These are phyloP conservation scores for Atopsyche davidsoni DNA, from an alignment of 1,140 invertebrate species.

Conservation along the genomic window DNA sequence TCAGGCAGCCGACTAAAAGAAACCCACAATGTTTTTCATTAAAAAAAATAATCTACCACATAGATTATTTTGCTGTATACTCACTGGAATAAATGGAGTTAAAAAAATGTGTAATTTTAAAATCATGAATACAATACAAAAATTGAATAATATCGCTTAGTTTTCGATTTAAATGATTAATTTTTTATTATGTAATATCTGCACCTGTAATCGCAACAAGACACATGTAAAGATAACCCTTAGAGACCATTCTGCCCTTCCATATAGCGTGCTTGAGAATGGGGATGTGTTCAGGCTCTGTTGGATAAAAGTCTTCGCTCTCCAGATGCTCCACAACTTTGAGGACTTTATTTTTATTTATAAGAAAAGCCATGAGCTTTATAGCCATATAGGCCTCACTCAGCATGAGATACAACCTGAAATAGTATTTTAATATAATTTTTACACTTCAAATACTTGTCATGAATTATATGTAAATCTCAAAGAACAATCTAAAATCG, in stretches of 20 bases:
- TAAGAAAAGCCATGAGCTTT: conserved; percentile 43
- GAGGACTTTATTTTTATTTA: conserved; percentile 41
- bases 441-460: neutral
- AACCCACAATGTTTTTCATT: neutral
- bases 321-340: conserved; percentile 39
- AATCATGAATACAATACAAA: no score
- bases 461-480: no score
- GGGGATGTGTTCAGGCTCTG: conserved; percentile 37
- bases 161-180: no score
- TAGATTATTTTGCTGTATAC: no score
- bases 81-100: no score
- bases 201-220: conserved; percentile 43
- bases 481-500: no score
- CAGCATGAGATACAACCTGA: conserved; percentile 44
- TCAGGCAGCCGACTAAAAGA: conserved; percentile 42
- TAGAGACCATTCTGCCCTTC: conserved; percentile 41
- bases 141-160: no score
- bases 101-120: no score
- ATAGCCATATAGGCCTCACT: conserved; percentile 48
- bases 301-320: conserved; percentile 41
- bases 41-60: no score
- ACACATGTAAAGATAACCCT: conserved; percentile 42
- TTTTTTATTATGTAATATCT: conserved; percentile 12
- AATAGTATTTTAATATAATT: conserved; percentile 22
- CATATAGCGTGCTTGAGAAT: conserved; percentile 39